Evolutionary conservation across 2,888 invertebrate genomes (phyloP).

Genomic region (Phlogophora meticulosa): DNA sequence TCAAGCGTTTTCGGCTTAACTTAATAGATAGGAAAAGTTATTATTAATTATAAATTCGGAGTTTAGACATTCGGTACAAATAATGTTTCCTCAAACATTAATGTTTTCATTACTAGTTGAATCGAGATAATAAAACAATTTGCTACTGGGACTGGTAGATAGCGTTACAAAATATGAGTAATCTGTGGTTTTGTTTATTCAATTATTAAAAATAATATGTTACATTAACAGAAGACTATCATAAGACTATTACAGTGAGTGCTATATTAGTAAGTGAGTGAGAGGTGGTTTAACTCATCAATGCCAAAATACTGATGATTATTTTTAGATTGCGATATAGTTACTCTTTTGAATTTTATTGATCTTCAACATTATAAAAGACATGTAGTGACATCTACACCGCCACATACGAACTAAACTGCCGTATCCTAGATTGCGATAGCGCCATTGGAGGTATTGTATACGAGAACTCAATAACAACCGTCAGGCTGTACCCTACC

Average conservation of each 20-base stretch:
- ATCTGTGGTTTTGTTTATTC: neutral
- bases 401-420: no score
- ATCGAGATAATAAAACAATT: slow-evolving; percentile 45
- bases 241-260: no score
- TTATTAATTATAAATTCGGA: slow-evolving; percentile 69
- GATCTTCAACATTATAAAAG: no score
- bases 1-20: slow-evolving; percentile 67
- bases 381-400: no score
- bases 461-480: neutral
- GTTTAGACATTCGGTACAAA: slow-evolving; percentile 62
- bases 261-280: no score
- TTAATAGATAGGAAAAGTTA: slow-evolving; percentile 73
- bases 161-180: slow-evolving; percentile 10
- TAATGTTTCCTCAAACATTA: slow-evolving; percentile 47
- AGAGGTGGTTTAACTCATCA: no score
- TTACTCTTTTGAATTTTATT: no score
- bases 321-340: no score
- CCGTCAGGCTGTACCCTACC: neutral
- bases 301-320: no score
- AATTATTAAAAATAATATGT: no score
- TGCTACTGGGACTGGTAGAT: slow-evolving; percentile 5
- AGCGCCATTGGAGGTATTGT: neutral
- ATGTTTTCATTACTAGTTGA: slow-evolving; percentile 29
- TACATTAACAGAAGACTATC: no score
- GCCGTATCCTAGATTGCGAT: no score